Percentiles rank a stretch among this genome's conserved stretches.
Conservation (phyloP, 2,113 vertebrate genomes). For the Oxyruncus cristatus region DNA sequence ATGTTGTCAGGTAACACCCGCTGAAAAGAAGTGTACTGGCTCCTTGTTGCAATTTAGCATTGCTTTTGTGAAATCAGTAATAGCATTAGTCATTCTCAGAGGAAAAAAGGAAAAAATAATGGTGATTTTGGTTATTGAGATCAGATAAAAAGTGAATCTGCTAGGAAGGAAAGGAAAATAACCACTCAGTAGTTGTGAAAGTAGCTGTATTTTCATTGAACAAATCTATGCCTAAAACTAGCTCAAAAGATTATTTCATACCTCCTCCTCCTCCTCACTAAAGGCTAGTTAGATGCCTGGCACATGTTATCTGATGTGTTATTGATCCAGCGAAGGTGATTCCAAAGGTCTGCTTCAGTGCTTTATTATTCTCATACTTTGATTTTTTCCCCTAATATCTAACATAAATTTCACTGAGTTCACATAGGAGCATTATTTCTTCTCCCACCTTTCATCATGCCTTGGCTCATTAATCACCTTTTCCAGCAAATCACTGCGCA, state of each 20-base stretch:
- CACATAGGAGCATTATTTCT: neutral
- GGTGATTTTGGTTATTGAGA: neutral
- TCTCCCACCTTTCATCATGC: neutral
- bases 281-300: neutral
- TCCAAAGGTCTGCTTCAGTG: neutral
- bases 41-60: neutral
- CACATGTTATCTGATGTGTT: neutral
- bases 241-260: neutral
- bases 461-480: neutral
- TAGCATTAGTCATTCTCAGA: neutral
- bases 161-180: neutral
- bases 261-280: neutral
- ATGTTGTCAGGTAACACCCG: neutral
- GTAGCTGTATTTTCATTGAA: neutral
- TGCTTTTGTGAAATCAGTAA: neutral
- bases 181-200: neutral
- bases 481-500: neutral
- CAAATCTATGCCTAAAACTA: neutral
- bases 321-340: neutral
- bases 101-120: neutral
- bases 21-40: neutral
- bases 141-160: neutral
- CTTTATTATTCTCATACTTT: neutral
- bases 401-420: neutral
- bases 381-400: neutral